Evolutionary conservation across 2,113 vertebrate genomes (phyloP).

Genomic region (Myanophis thanlyinensis): DNA sequence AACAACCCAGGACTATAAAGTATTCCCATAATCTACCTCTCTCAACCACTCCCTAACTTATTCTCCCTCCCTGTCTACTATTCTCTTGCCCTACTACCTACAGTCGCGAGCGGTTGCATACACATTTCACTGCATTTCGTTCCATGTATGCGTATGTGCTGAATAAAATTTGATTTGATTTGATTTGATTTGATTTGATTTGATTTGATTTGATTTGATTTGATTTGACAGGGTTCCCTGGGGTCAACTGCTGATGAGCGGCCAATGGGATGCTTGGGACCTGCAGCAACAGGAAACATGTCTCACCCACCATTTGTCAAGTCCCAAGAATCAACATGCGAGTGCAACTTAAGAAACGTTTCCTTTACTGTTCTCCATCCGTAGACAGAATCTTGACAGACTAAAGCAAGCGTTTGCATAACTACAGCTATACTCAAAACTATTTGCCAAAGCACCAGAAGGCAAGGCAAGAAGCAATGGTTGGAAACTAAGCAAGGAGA

Average conservation of each 20-base stretch:
- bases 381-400: neutral
- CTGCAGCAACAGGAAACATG: neutral
- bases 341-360: neutral
- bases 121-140: too few species aligned
- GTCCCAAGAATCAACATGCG: neutral
- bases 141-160: too few species aligned
- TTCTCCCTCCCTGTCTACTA: too few species aligned
- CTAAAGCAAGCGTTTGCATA: neutral
- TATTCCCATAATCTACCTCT: too few species aligned
- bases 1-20: too few species aligned
- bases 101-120: too few species aligned
- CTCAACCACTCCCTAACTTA: too few species aligned
- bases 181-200: too few species aligned
- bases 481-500: neutral
- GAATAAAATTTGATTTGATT: too few species aligned
- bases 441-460: neutral
- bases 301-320: neutral
- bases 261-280: neutral
- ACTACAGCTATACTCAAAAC: neutral
- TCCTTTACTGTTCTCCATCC: neutral
- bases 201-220: too few species aligned
- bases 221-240: neutral
- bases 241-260: neutral
- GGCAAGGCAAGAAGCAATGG: neutral
- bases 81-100: too few species aligned